phyloP scores from a whole-genome alignment of 92 coral and sea anemone species.

The Pocillopora grandis region DNA sequence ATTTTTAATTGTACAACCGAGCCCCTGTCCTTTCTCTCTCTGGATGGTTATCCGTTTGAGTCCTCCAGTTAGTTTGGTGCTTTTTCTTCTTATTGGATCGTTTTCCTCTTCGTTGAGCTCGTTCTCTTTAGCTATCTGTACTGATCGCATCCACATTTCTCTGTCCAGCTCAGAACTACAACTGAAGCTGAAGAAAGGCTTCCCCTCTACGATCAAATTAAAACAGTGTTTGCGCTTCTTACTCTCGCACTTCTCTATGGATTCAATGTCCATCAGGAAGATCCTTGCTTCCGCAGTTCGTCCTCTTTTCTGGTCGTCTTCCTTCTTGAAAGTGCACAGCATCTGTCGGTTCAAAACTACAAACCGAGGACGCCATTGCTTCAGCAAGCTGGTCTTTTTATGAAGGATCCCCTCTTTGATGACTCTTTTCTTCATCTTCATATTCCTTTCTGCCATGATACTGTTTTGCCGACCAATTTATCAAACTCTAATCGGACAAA shows the following conservation, averaged over 20 bases:
- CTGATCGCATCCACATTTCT: slow-evolving; percentile 76
- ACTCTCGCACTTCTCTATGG: slow-evolving; percentile 79
- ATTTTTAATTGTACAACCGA: slow-evolving; percentile 92
- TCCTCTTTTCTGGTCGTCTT: slow-evolving; percentile 77
- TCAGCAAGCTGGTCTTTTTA: slow-evolving; percentile 79
- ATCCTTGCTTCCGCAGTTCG: slow-evolving; percentile 88
- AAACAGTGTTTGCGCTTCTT: slow-evolving; percentile 91
- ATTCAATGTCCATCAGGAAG: slow-evolving; percentile 82
- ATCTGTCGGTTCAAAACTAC: slow-evolving; percentile 82
- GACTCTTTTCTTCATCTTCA: slow-evolving; percentile 53
- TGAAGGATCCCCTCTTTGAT: slow-evolving; percentile 80
- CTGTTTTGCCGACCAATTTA: slow-evolving; percentile 19
- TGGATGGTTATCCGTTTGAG: slow-evolving; percentile 81
- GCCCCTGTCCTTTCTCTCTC: slow-evolving; percentile 79
- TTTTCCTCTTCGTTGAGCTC: slow-evolving; percentile 81
- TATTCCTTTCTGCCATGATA: slow-evolving; percentile 42
- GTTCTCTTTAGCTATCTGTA: slow-evolving; percentile 72
- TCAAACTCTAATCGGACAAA: background rate
- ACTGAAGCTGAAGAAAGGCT: slow-evolving; percentile 65
- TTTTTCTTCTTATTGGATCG: slow-evolving; percentile 85
- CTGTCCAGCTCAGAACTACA: slow-evolving; percentile 82
- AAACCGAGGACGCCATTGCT: slow-evolving; percentile 93
- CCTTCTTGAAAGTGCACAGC: slow-evolving; percentile 91
- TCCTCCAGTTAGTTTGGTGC: slow-evolving; percentile 87
- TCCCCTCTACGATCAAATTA: slow-evolving; percentile 81